Conservation (phyloP, 2,888 invertebrate species). For the Altica lythri region DNA sequence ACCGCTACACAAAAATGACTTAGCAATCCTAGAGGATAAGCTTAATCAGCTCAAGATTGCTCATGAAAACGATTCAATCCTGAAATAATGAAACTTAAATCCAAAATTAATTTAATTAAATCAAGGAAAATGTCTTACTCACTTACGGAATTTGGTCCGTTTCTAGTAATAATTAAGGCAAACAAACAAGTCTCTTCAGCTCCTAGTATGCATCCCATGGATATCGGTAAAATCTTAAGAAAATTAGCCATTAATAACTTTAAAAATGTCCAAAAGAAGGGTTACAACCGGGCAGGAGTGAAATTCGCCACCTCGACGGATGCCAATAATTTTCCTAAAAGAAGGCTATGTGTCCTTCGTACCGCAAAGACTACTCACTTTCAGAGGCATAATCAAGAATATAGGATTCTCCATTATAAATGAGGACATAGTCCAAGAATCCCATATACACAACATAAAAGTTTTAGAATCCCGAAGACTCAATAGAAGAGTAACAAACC, state of each 20-base stretch:
- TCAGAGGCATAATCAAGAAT: background rate
- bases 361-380: background rate
- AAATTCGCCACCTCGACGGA: background rate
- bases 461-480: background rate
- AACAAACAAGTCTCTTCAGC: no score
- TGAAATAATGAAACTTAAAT: no score
- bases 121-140: background rate
- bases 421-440: background rate
- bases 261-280: background rate
- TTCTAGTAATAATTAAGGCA: background rate
- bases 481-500: background rate
- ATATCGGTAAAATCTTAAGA: no score
- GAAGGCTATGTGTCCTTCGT: background rate
- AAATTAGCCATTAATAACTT: background rate
- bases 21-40: background rate
- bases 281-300: background rate
- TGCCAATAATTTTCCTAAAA: background rate
- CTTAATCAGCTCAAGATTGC: background rate
- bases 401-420: background rate
- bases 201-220: no score
- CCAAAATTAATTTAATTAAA: background rate
- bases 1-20: background rate
- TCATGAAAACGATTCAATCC: background rate
- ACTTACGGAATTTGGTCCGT: background rate
- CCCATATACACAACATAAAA: background rate